Conservation (phyloP, 1,140 invertebrate species). For the Trachymyrmex cornetzi region DNA sequence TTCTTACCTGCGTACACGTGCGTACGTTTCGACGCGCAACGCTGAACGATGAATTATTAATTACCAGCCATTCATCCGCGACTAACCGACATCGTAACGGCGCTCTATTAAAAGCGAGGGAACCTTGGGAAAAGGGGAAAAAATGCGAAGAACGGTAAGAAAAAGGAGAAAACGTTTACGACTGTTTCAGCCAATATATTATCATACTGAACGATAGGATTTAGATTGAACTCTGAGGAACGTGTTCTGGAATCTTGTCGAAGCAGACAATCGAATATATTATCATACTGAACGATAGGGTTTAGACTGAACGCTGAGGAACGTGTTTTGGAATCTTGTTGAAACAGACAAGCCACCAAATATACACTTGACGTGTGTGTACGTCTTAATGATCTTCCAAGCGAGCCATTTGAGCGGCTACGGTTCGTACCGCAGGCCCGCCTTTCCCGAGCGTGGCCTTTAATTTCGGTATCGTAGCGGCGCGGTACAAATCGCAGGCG, state of each 20-base stretch:
- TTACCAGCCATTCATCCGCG: constrained; percentile 65
- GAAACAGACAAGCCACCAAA: background rate
- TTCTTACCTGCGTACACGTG: constrained; percentile 41
- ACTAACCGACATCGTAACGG: background rate
- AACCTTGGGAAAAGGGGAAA: background rate
- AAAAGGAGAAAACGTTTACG: background rate
- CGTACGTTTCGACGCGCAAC: constrained; percentile 42
- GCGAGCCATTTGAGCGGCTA: background rate
- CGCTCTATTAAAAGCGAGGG: constrained; percentile 25
- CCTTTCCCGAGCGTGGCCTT: constrained; percentile 42
- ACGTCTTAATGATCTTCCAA: constrained; percentile 34
- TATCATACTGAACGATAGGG: no score
- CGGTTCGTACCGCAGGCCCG: constrained; percentile 1
- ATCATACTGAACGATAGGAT: background rate
- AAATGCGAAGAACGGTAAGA: background rate
- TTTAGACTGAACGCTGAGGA: background rate
- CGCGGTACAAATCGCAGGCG: constrained; percentile 23
- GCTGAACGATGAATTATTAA: constrained; percentile 73
- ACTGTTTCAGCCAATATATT: background rate
- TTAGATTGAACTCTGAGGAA: background rate
- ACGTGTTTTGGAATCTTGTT: constrained; percentile 14
- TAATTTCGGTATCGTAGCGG: constrained; percentile 58
- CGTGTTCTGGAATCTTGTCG: constrained; percentile 17
- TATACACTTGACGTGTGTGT: background rate
- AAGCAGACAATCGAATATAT: background rate